These are phyloP conservation scores for Leptura quadrifasciata DNA, from an alignment of 2,888 invertebrate species.

Conservation along the genomic window DNA sequence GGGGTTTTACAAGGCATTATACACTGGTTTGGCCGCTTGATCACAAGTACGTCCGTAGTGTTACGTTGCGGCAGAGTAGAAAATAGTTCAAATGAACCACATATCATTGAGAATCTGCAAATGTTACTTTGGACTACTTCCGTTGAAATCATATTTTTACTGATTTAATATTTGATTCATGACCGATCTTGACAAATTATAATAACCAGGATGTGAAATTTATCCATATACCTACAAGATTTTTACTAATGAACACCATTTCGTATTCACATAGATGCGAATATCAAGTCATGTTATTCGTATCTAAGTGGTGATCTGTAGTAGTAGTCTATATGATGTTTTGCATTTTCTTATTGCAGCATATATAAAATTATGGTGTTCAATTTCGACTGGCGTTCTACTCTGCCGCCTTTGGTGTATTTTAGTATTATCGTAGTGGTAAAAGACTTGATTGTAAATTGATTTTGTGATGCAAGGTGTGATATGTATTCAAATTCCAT, in stretches of 20 bases:
- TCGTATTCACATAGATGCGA: too few relatives aligned
- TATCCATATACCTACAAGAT: too few relatives aligned
- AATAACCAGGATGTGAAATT: too few relatives aligned
- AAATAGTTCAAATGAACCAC: background rate
- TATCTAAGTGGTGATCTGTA: too few relatives aligned
- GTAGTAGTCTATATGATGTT: too few relatives aligned
- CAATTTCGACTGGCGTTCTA: conserved; percentile 9
- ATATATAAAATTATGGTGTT: background rate
- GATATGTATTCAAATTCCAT: conserved; percentile 57
- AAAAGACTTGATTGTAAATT: conserved; percentile 46
- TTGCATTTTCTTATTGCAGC: background rate
- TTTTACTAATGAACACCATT: too few relatives aligned
- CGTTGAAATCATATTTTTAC: background rate
- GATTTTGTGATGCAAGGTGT: conserved; percentile 63
- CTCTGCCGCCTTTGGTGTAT: conserved; percentile 29
- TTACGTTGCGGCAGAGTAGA: conserved; percentile 16
- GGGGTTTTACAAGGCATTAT: conserved; percentile 33
- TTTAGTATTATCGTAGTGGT: conserved; percentile 47
- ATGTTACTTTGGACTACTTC: background rate
- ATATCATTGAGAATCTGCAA: too few relatives aligned
- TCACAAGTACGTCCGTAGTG: conserved; percentile 21
- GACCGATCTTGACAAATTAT: too few relatives aligned
- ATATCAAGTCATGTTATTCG: too few relatives aligned
- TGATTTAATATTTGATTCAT: background rate
- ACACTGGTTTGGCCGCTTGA: conserved; percentile 23